Base-by-base conservation (phyloP, 2,888 invertebrate genomes). In the Eremobia ochroleuca region DNA sequence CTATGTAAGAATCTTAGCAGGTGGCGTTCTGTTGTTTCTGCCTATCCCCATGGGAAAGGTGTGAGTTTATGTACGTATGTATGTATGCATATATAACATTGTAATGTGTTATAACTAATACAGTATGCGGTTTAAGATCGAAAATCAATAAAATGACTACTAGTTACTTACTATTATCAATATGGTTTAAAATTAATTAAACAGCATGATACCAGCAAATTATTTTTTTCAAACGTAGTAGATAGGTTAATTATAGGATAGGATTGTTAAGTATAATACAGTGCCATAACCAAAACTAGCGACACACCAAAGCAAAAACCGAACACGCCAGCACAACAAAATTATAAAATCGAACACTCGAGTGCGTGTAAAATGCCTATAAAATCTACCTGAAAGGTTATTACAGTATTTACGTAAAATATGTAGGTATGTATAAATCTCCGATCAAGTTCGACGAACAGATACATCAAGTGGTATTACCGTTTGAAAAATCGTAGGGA, bases 401-500 rank as follows among this genome's bases (percentile, higher is more conserved):
- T 83, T 77, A 81, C 81, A 73, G 79, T 77, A 83, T 83, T 79
- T 76, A 68, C 69, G 77, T 77, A 68, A 81, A 85, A 74, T 80
- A 77, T 87, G 79, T 79, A 79, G 77, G 81, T 75, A 83, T 75
- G 75, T 83, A 85, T 85, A 83, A 84, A 85, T 81, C 83, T 83
- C 81, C 88, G 85, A 88, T 90, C 90, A 87, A 88, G 85, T 89
- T 88, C 85, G 87, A 86, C 86, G 87, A 88, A 88, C 82, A 90
- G 87, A 91, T 91, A 91, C 88, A 92, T 91, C 91, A 91, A 90
- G 87, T 84, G 90, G 91, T 85, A 92, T 92, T 91, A 91, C 89
- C 84, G 90, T 86, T 89, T 90, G 92, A 90, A 88, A 91, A 92
- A 92, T 91, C 85, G 91, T 85, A 52, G 86, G 85, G 87, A 88